A percentile compares a stretch with the other conserved stretches of the same genome.
Conservation (phyloP, 1,140 invertebrate species). For the Drosophila melanica region DNA sequence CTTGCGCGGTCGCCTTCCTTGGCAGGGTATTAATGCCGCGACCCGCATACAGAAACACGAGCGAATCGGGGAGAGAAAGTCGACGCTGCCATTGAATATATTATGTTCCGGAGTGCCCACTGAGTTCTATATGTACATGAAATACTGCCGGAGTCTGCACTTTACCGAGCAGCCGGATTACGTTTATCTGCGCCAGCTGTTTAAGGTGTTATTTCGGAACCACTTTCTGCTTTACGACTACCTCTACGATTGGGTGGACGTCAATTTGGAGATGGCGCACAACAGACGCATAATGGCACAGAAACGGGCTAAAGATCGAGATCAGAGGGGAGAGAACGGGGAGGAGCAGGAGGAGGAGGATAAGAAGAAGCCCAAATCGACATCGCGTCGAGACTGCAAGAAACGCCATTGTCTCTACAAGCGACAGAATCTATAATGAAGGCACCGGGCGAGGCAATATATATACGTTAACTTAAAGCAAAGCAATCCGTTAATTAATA, state of each 20-base stretch:
- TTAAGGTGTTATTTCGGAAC: constrained; percentile 46
- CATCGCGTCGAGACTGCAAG: not conserved
- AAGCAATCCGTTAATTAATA: constrained; percentile 10
- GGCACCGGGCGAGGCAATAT: not conserved
- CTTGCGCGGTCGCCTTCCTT: constrained; percentile 92
- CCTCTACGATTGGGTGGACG: constrained; percentile 56
- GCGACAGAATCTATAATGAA: not conserved
- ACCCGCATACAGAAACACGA: constrained; percentile 97
- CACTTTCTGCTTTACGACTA: constrained; percentile 32
- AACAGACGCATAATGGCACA: not conserved
- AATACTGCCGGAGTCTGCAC: constrained; percentile 94
- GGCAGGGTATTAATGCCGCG: constrained; percentile 94
- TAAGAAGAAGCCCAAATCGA: not conserved
- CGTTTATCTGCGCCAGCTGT: constrained; percentile 88
- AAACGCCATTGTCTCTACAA: not conserved
- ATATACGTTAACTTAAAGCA: not conserved
- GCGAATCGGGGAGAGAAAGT: constrained; percentile 97
- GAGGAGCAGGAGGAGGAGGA: not conserved
- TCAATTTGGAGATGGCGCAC: constrained; percentile 8
- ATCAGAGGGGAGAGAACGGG: not conserved
- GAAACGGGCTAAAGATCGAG: not conserved
- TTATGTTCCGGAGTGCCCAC: constrained; percentile 95
- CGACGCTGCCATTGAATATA: constrained; percentile 93
- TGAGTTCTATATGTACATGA: constrained; percentile 97
- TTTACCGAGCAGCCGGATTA: constrained; percentile 97